A percentile compares a stretch with the other conserved stretches of the same genome.
Evolutionary conservation across 2,797 vertebrate genomes (phyloP).

Genomic region (Sternotherus odoratus): DNA sequence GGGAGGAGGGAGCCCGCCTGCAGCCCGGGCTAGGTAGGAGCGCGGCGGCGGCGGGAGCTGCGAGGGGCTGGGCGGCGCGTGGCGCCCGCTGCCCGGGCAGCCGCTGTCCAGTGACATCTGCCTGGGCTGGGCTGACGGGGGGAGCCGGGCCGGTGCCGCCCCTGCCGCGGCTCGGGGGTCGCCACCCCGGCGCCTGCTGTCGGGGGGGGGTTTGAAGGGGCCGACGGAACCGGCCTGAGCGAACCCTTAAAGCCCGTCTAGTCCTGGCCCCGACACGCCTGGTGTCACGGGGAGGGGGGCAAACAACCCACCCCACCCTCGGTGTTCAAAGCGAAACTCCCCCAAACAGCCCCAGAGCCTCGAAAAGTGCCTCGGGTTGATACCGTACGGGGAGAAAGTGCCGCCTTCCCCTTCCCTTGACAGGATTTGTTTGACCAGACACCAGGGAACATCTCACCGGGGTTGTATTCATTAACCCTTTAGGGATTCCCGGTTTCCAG

Average conservation of each 20-base stretch:
- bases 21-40: not conserved
- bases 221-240: not conserved
- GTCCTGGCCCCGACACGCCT: not conserved
- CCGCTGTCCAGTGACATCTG: conserved; percentile 7
- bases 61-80: not conserved
- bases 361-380: not conserved
- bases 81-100: not conserved
- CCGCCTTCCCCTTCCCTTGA: not conserved
- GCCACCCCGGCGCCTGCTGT: no score
- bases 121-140: not conserved
- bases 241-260: not conserved
- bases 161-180: no score
- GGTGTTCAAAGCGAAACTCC: not conserved
- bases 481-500: not conserved
- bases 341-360: not conserved
- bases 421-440: not conserved
- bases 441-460: not conserved
- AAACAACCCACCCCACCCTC: not conserved
- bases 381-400: not conserved
- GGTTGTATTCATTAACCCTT: not conserved
- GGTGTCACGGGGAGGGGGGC: not conserved
- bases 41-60: not conserved
- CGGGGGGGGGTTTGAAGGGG: not conserved
- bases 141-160: not conserved
- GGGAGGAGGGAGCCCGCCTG: no score